Conservation (phyloP, 2,888 invertebrate genomes). For the Gasteruption jaculator region DNA sequence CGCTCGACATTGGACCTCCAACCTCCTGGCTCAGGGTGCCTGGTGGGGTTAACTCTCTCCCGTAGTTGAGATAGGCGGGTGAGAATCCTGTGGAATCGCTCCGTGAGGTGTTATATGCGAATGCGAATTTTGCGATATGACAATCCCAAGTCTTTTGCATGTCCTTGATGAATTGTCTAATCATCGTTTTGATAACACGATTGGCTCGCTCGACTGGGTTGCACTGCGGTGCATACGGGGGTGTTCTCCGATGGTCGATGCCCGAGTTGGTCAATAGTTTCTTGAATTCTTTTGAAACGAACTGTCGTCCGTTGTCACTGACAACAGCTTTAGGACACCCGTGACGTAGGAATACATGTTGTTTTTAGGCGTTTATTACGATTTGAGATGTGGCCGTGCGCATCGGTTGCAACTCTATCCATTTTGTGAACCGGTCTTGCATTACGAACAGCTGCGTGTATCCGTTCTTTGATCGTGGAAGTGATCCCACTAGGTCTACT, state of each 20-base stretch:
- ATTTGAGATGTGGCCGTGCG: neutral
- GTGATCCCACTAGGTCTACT: neutral
- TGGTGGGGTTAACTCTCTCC: too few species aligned
- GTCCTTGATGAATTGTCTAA: too few species aligned
- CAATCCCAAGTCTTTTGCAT: too few species aligned
- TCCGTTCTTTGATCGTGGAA: constrained; percentile 1
- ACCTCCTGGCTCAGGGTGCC: too few species aligned
- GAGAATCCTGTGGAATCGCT: too few species aligned
- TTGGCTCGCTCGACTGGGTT: too few species aligned
- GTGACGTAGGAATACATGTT: neutral
- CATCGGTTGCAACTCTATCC: neutral
- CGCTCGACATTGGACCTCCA: too few species aligned
- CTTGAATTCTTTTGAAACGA: neutral
- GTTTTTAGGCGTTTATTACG: neutral
- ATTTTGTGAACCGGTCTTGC: neutral
- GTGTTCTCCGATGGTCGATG: neutral
- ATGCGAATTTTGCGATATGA: too few species aligned
- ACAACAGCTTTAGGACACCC: neutral
- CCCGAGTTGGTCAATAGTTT: neutral
- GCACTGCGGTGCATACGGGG: constrained; percentile 1
- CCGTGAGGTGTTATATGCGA: too few species aligned
- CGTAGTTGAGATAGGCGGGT: too few species aligned
- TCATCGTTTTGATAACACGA: too few species aligned
- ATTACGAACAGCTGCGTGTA: neutral
- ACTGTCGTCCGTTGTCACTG: neutral